A percentile compares a stretch with the other conserved stretches of the same genome.
Evolutionary conservation across 2,797 vertebrate genomes (phyloP).

Genomic region (Poecilia gillii): DNA sequence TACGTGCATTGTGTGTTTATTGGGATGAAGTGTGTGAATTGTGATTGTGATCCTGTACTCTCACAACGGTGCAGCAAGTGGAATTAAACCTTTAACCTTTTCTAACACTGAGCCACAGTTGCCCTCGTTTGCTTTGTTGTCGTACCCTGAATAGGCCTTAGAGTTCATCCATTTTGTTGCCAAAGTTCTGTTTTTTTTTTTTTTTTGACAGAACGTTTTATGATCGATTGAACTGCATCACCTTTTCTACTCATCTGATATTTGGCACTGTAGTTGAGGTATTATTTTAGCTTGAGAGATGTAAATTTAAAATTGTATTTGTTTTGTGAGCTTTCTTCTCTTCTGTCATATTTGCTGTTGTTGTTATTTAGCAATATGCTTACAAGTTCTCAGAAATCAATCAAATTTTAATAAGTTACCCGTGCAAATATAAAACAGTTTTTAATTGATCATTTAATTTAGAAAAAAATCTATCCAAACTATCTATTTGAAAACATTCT

Average conservation of each 20-base stretch:
- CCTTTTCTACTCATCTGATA: neutral
- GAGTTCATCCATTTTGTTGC: neutral
- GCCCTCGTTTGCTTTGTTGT: neutral
- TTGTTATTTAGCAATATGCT: neutral
- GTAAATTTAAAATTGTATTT: neutral
- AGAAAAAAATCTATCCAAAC: neutral
- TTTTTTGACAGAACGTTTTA: neutral
- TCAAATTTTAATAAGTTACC: neutral
- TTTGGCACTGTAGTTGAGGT: neutral
- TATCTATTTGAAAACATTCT: neutral
- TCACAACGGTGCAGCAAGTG: neutral
- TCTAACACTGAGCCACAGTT: neutral
- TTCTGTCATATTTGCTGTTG: neutral
- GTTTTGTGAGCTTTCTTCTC: neutral
- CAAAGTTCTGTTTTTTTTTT: neutral
- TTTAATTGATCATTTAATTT: neutral
- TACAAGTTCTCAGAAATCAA: neutral
- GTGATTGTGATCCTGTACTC: neutral
- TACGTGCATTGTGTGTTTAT: neutral
- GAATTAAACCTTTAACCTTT: neutral
- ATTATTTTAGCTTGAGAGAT: neutral
- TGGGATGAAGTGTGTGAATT: neutral
- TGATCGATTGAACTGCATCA: neutral
- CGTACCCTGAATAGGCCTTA: neutral
- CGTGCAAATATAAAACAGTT: neutral